These are phyloP conservation scores for Tinamus major DNA, from an alignment of 2,797 vertebrate genomes.

Conservation along the genomic window DNA sequence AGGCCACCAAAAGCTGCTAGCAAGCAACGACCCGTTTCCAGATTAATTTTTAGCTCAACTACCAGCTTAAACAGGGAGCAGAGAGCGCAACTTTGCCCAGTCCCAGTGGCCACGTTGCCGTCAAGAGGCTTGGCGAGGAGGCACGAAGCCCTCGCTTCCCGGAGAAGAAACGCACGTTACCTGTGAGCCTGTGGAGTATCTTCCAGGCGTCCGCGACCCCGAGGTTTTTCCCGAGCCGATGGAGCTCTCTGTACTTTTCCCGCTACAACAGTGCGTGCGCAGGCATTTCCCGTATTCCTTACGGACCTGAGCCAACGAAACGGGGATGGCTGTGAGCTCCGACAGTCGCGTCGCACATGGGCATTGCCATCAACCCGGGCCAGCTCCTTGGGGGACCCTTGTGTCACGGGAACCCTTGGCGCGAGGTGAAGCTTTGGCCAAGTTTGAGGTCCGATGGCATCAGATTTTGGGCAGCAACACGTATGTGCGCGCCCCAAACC, in stretches of 20 bases:
- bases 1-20: not conserved
- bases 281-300: conserved; percentile 98
- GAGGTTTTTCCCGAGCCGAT: conserved; percentile 94
- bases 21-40: no score
- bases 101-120: not conserved
- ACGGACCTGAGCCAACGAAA: conserved; percentile 86
- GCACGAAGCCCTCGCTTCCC: not conserved
- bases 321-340: conserved; percentile 35
- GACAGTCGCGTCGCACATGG: not conserved
- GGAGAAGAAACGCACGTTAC: conserved; percentile 74
- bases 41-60: no score
- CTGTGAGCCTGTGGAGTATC: conserved; percentile 96
- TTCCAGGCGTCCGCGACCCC: conserved; percentile 90
- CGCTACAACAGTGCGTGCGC: conserved; percentile 94
- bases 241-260: conserved; percentile 95
- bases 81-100: not conserved
- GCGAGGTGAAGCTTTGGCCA: not conserved
- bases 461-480: not conserved
- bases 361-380: accelerated
- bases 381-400: not conserved
- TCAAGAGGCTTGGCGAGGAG: accelerated
- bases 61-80: no score
- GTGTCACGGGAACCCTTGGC: not conserved
- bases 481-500: not conserved
- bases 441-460: not conserved